Evolutionary conservation across 2,113 vertebrate species (phyloP), one percentile per base, ranked within the genome.

Genomic region (Leucopternis melanops): DNA sequence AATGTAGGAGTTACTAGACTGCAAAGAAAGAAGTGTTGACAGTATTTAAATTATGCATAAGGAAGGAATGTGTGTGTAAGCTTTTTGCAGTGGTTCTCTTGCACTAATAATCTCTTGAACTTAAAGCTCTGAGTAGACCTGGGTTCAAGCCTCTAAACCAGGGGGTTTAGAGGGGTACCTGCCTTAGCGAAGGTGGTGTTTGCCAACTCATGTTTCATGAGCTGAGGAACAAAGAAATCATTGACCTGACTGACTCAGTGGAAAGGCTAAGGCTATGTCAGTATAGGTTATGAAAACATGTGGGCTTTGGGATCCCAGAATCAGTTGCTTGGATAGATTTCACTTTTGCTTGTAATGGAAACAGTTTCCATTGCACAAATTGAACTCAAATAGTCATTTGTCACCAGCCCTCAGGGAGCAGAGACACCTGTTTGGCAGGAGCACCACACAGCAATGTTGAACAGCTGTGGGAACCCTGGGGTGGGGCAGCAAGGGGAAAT

Each of bases 371-470:
- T 67, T 78, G 70, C 86, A 84, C 59, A 80, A 89, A 94, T 22
- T 61, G 61, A 91, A 61, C 55, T 92, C 10, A 18, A 80, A 49
- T 4, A 84, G 77, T 34, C 27, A 54, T 91, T 92, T 78, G 67
- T 82, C 72, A 89, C 26, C 54, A 86, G 57, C 34, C 86, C 55
- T 90, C 6, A 8, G 81, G 40, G 69, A 89, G 67, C 50, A 66
- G 47, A 47, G 62, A 77, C 94, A 97, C 96, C 93, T 96, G 92
- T 90, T 96, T 95, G 89, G 95, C 92, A 95, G 77, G 66, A 90
- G 58, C 19, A 32, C 40, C 12, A 32, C 12, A 26, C 9, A 17
- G 45, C 38, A 54, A 20, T 52, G 44, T 18, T 52, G 55, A 71
- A 67, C 83, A 96, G 93, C 93, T 95, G 80, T 74, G 81, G 78